Evolutionary conservation across 2,113 vertebrate genomes (phyloP).

Genomic region (Labrus mixtus): DNA sequence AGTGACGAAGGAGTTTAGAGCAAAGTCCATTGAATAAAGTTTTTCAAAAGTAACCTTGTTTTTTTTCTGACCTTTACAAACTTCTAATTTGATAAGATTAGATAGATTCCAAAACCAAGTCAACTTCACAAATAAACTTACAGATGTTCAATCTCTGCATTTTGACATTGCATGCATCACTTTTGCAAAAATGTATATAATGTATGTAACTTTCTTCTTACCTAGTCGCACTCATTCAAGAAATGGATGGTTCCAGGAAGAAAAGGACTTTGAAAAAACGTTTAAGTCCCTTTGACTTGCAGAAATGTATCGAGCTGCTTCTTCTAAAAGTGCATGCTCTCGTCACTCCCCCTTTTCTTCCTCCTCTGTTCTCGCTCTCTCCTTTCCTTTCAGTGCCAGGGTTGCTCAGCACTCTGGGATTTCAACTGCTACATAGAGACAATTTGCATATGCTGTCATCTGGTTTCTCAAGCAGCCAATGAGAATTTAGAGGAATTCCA

Average conservation of each 20-base stretch:
- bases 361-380: slow-evolving; percentile 2
- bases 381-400: slow-evolving; percentile 28
- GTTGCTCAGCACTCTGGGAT: slow-evolving; percentile 47
- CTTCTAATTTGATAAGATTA: neutral
- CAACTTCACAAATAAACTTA: neutral
- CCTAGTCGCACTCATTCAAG: slow-evolving; percentile 74
- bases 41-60: neutral
- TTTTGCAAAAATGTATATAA: neutral
- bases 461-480: slow-evolving; percentile 63
- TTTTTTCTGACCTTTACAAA: neutral
- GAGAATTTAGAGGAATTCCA: neutral
- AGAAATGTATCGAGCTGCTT: neutral
- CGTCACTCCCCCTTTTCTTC: slow-evolving; percentile 42
- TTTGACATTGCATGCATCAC: neutral
- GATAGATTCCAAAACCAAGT: neutral
- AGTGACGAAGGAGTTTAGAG: slow-evolving; percentile 18
- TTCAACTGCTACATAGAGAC: slow-evolving; percentile 62
- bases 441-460: slow-evolving; percentile 70
- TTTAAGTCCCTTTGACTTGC: neutral
- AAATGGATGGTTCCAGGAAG: accelerated
- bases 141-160: neutral
- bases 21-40: neutral
- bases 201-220: slow-evolving; percentile 34
- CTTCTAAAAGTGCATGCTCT: slow-evolving; percentile 33
- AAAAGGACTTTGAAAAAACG: neutral